Conservation (phyloP, 2,888 invertebrate genomes). For the Diploptera punctata region DNA sequence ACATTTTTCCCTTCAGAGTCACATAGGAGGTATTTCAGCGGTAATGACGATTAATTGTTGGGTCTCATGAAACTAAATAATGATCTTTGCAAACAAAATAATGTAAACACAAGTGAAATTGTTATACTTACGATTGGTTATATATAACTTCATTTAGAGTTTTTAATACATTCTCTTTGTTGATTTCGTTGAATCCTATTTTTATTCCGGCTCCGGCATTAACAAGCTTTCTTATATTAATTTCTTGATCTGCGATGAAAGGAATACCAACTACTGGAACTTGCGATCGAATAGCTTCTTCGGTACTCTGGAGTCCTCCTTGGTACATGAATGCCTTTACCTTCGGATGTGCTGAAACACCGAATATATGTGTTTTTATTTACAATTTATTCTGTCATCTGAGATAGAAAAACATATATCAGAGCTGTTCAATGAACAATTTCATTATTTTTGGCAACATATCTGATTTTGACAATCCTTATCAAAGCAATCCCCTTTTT, state of each 20-base stretch:
- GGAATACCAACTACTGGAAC: background rate
- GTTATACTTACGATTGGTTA: background rate
- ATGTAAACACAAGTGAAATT: too few species aligned
- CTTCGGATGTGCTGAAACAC: background rate
- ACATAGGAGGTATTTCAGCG: too few species aligned
- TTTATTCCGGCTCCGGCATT: background rate
- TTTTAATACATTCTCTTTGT: background rate
- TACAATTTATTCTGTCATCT: too few species aligned
- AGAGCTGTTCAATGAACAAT: too few species aligned
- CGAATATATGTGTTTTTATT: background rate
- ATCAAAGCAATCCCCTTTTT: too few species aligned
- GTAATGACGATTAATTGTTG: too few species aligned
- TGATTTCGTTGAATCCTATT: background rate
- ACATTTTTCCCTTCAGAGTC: too few species aligned
- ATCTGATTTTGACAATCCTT: too few species aligned
- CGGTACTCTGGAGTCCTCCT: background rate
- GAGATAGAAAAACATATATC: too few species aligned
- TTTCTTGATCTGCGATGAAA: background rate
- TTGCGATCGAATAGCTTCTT: background rate
- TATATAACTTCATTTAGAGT: background rate
- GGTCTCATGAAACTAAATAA: too few species aligned
- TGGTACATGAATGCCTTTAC: background rate
- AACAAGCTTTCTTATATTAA: background rate
- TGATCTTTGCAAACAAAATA: too few species aligned
- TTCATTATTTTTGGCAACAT: too few species aligned